Conservation (phyloP, 2,888 invertebrate genomes). For the Eupeodes luniger region DNA sequence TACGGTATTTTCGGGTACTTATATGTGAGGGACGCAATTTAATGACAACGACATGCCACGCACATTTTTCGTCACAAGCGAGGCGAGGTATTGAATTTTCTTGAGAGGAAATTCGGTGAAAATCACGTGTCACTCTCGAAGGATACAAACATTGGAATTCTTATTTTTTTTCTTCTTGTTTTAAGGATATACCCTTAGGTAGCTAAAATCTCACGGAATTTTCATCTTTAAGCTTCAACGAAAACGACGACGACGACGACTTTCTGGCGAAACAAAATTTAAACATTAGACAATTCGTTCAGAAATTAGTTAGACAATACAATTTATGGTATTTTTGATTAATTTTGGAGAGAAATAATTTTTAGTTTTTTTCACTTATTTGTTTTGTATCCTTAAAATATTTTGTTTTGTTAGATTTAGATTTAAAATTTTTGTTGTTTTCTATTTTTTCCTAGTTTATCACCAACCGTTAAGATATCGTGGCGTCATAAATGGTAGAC, state of each 20-base stretch:
- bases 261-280: background rate
- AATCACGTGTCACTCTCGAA: conserved; percentile 56
- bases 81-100: conserved; percentile 1
- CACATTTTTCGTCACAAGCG: conserved; percentile 8
- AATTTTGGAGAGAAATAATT: background rate
- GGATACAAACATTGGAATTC: conserved; percentile 17
- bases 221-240: background rate
- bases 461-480: conserved; percentile 77
- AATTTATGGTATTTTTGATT: no score
- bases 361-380: conserved; percentile 9
- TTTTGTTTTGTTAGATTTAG: background rate
- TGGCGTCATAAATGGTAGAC: conserved; percentile 79
- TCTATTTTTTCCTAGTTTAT: conserved; percentile 50
- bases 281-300: background rate
- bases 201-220: background rate
- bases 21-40: conserved; percentile 20
- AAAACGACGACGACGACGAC: no score
- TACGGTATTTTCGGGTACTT: conserved; percentile 16
- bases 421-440: conserved; percentile 1
- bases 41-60: conserved; percentile 32
- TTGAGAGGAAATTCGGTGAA: conserved; percentile 14
- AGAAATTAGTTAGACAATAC: background rate
- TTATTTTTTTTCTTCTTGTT: no score
- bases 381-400: conserved; percentile 44
- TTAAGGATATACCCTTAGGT: background rate